Evolutionary conservation across 2,888 invertebrate genomes (phyloP).

Genomic region (Phortica magna): DNA sequence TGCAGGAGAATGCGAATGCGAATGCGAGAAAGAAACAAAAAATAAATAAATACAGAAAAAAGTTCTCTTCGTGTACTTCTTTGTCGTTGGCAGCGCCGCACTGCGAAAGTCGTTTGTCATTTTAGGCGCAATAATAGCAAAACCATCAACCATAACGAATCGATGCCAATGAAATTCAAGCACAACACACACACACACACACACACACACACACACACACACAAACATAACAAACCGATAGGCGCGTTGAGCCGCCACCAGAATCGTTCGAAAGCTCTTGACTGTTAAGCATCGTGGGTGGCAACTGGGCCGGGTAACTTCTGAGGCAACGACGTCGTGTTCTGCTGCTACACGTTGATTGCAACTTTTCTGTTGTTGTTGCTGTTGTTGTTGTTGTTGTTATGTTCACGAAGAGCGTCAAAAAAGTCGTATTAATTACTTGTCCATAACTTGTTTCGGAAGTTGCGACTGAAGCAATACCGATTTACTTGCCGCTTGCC

Average conservation of each 20-base stretch:
- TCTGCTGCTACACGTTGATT: not conserved
- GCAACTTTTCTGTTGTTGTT: slow-evolving; percentile 10
- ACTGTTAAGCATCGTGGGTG: no score
- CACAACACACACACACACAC: not conserved
- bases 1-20: not conserved
- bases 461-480: not conserved
- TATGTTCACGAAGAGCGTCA: slow-evolving; percentile 1
- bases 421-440: slow-evolving; percentile 45
- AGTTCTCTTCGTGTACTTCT: slow-evolving; percentile 63
- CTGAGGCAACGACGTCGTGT: no score
- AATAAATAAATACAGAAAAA: not conserved
- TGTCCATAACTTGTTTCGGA: slow-evolving; percentile 41
- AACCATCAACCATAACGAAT: slow-evolving; percentile 14
- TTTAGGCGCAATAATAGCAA: slow-evolving; percentile 48
- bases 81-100: slow-evolving; percentile 62
- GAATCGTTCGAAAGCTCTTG: no score
- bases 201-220: not conserved
- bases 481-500: no score
- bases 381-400: not conserved
- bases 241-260: not conserved
- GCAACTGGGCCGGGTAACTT: no score
- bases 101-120: slow-evolving; percentile 67
- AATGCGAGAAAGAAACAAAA: not conserved
- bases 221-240: not conserved
- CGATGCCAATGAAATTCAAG: slow-evolving; percentile 9